Base-by-base conservation (phyloP, 2,797 vertebrate species). In the Hipposideros larvatus region DNA sequence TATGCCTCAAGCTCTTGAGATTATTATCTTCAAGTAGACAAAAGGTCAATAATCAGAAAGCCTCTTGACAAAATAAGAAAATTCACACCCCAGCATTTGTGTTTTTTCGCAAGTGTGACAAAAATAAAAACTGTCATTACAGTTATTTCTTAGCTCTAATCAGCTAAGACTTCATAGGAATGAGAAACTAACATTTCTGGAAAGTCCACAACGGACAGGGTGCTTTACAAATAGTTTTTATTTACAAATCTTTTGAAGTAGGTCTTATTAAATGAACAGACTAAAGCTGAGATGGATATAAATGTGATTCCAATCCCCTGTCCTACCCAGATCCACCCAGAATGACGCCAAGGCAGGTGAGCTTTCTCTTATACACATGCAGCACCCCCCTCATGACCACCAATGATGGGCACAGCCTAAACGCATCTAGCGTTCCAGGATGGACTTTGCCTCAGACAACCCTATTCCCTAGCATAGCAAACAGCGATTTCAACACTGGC, bases 401-500 rank as follows among this genome's bases (percentile, higher is more conserved):
- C 41, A 90, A 41, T 1, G 65, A 93, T 4, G 34, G 66, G n/a
- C 75, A 80, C 21, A 68, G 31, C 66, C 15, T 87, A 53, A 65
- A 61, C 63, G 15, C 63, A 93, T 28, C 24, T 9, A 61, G 46
- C 59, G n/a, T 87, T 94, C 89, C 51, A 77, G 24, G 57, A 55
- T 48, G 97, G 95, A 97, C 97, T 98, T 97, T 96, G 96, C 87
- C 73, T 97, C 95, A 82, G 41, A 97, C 87, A 93, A 96, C 78
- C 92, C 93, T 75, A 97, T 96, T 92, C 46, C 88, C 95, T 70
- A 84, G 68, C 37, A 94, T 8, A 34, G 79, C 91, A 94, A 97
- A 92, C 43, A 85, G 85, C 43, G 90, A 97, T 98, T 98, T 98
- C 98, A 97, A 98, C 97, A 98, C 41, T 55, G 94, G 91, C 90